A percentile compares a stretch with the other conserved stretches of the same genome.
Conservation (phyloP, 2,113 vertebrate genomes). For the Scortum barcoo region DNA sequence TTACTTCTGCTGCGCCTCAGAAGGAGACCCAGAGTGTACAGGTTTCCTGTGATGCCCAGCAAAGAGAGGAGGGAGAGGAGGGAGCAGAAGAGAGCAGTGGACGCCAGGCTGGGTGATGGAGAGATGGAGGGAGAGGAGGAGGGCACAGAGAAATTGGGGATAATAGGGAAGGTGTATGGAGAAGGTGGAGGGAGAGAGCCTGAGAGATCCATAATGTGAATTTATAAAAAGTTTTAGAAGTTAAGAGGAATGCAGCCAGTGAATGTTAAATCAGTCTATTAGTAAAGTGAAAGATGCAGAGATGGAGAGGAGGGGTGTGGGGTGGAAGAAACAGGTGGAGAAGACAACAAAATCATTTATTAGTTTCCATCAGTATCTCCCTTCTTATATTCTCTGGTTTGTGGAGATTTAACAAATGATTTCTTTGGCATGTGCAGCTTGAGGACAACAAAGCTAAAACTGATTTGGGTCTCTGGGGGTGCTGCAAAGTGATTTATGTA, state of each 20-base stretch:
- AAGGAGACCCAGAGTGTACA: constrained; percentile 87
- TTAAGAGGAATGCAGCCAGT: background rate
- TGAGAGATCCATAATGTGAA: constrained; percentile 77
- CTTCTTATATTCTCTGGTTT: constrained; percentile 10
- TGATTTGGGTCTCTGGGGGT: background rate
- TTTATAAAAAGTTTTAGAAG: constrained; percentile 11
- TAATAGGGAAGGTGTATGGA: constrained; percentile 66
- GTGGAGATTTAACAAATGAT: constrained; percentile 15
- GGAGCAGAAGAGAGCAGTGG: constrained; percentile 86
- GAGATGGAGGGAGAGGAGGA: constrained; percentile 79
- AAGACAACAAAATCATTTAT: constrained; percentile 48
- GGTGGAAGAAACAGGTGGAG: constrained; percentile 14
- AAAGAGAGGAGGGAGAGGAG: constrained; percentile 87
- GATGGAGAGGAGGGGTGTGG: background rate
- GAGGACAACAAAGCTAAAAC: constrained; percentile 16
- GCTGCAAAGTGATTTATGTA: constrained; percentile 34
- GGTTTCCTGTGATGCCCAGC: constrained; percentile 86
- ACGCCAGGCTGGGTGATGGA: constrained; percentile 82
- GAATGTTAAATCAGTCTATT: constrained; percentile 24
- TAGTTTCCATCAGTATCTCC: constrained; percentile 25
- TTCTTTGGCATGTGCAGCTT: background rate
- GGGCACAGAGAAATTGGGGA: constrained; percentile 74
- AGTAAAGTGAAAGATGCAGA: background rate
- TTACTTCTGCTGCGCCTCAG: constrained; percentile 79
- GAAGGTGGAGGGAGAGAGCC: constrained; percentile 73